phyloP scores from a whole-genome alignment of 2,888 invertebrate genomes.

The Sussaba pulchella region DNA sequence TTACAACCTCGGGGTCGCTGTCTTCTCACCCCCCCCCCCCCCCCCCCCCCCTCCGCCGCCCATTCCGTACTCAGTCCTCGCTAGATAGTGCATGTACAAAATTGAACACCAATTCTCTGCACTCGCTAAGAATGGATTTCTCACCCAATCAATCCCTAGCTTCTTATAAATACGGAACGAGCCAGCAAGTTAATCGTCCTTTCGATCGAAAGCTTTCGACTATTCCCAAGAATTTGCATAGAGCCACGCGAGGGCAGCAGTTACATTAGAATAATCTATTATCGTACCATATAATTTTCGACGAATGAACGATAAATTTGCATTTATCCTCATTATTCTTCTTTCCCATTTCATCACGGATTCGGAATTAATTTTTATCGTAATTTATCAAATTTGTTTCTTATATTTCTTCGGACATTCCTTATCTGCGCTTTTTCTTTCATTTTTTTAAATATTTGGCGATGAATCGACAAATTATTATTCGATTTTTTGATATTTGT shows the following conservation, averaged over 20 bases:
- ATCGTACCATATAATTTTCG: constrained; percentile 1
- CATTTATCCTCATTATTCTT: background rate
- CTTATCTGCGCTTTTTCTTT: no score
- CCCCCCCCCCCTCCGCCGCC: constrained; percentile 24
- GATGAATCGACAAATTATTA: no score
- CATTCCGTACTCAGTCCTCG: constrained; percentile 10
- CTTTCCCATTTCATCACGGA: background rate
- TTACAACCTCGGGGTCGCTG: constrained; percentile 59
- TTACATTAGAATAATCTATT: constrained; percentile 4
- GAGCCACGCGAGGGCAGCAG: background rate
- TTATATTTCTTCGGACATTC: no score
- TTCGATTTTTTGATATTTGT: no score
- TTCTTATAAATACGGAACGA: constrained; percentile 16
- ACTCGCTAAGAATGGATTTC: constrained; percentile 37
- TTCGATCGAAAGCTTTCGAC: constrained; percentile 25
- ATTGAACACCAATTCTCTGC: constrained; percentile 31
- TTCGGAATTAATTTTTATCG: background rate
- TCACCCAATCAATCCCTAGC: constrained; percentile 6
- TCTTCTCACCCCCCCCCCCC: no score
- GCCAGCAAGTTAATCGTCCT: constrained; percentile 32
- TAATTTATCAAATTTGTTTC: no score
- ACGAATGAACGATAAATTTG: background rate
- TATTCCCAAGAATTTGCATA: constrained; percentile 31
- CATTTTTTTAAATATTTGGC: no score
- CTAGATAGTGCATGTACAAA: constrained; percentile 33